Evolutionary conservation across 2,888 invertebrate genomes (phyloP).

Genomic region (Monopis laevigella): DNA sequence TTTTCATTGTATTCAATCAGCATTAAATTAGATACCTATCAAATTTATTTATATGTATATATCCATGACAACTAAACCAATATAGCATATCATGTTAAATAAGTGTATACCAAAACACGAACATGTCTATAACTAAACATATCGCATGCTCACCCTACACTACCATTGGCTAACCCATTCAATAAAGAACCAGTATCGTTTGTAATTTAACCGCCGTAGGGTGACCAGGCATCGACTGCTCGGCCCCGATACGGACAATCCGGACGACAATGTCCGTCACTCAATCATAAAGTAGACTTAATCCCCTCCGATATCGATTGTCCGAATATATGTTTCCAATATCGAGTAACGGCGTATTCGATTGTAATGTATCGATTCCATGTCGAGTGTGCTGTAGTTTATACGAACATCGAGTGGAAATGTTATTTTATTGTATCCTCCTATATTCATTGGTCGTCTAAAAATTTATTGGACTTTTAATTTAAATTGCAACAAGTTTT

Average conservation of each 20-base stretch:
- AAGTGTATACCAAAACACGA: no score
- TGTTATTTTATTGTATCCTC: not conserved
- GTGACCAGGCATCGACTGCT: slow-evolving; percentile 11
- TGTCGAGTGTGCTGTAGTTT: not conserved
- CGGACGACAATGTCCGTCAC: slow-evolving; percentile 14
- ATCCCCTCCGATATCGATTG: slow-evolving; percentile 9
- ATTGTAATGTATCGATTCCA: slow-evolving; percentile 9
- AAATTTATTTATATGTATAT: no score
- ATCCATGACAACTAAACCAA: no score
- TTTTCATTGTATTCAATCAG: no score
- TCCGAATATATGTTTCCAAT: slow-evolving; percentile 10
- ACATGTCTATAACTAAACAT: no score
- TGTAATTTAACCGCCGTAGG: slow-evolving; percentile 12
- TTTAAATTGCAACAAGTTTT: no score
- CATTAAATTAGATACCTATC: no score
- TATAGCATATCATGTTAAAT: no score
- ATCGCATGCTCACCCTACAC: slow-evolving; percentile 1
- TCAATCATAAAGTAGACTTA: slow-evolving; percentile 12
- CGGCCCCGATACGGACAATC: slow-evolving; percentile 12
- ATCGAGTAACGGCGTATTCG: slow-evolving; percentile 9
- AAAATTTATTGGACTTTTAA: no score
- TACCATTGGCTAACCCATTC: slow-evolving; percentile 3
- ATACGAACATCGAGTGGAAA: not conserved
- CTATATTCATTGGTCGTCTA: no score
- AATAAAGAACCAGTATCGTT: slow-evolving; percentile 10